Evolutionary conservation across 2,888 invertebrate species (phyloP).

Genomic region (Xylocampa areola): DNA sequence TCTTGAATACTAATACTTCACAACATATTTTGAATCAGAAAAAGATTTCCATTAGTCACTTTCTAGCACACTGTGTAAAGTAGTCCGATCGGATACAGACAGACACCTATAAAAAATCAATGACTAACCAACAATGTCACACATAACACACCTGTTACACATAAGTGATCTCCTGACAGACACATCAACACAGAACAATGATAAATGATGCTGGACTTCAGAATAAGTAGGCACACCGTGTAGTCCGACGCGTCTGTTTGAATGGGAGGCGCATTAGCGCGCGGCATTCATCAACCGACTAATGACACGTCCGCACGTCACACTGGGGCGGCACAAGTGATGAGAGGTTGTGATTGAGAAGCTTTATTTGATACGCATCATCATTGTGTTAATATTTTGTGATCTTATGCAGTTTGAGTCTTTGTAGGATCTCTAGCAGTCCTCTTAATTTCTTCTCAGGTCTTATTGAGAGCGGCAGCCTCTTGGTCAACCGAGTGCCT

Average conservation of each 20-base stretch:
- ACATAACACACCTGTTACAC: constrained; percentile 30
- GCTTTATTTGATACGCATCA: neutral
- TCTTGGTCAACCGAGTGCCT: too few species aligned
- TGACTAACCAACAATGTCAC: constrained; percentile 32
- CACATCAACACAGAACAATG: constrained; percentile 46
- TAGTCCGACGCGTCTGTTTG: constrained; percentile 82
- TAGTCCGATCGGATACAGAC: too few species aligned
- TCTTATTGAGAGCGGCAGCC: too few species aligned
- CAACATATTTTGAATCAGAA: too few species aligned
- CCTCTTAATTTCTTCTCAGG: too few species aligned
- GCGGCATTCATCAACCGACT: constrained; percentile 86
- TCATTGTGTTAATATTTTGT: too few species aligned
- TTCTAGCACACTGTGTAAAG: too few species aligned
- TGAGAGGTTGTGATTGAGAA: neutral
- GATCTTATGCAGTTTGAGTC: too few species aligned
- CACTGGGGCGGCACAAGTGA: constrained; percentile 53
- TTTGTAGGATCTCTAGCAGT: too few species aligned
- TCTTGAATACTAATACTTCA: too few species aligned
- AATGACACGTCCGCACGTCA: constrained; percentile 89
- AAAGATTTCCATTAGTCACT: too few species aligned
- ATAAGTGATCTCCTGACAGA: constrained; percentile 33
- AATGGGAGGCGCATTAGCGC: constrained; percentile 87
- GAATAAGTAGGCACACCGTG: constrained; percentile 74
- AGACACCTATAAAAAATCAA: too few species aligned
- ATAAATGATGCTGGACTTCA: constrained; percentile 68